Conservation (phyloP, 2,888 invertebrate genomes). For the Physocephala rufipes region DNA sequence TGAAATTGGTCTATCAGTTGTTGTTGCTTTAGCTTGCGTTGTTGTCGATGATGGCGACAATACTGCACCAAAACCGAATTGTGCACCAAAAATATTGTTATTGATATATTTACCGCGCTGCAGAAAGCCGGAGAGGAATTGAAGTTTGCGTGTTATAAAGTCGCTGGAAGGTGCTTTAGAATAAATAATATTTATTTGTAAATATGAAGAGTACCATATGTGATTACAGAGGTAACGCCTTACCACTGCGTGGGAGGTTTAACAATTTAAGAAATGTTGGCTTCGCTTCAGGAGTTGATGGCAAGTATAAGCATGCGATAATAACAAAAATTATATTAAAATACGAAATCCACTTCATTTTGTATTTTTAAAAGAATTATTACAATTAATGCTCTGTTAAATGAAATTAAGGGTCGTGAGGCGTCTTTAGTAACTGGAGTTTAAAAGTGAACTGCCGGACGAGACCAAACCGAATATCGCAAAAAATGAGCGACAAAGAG, state of each 20-base stretch:
- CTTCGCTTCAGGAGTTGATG: constrained; percentile 32
- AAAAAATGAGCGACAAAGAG: constrained; percentile 14
- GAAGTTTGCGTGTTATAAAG: constrained; percentile 34
- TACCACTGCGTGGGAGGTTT: constrained; percentile 23
- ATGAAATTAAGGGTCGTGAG: not conserved
- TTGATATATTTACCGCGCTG: not conserved
- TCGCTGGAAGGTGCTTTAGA: constrained; percentile 9
- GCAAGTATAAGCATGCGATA: constrained; percentile 12
- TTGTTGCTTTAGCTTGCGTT: constrained; percentile 21
- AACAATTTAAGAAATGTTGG: constrained; percentile 39
- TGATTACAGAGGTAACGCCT: not conserved
- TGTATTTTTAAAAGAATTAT: too few relatives aligned
- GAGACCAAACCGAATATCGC: not conserved
- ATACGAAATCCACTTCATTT: constrained; percentile 23
- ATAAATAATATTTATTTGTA: not conserved
- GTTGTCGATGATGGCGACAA: constrained; percentile 11
- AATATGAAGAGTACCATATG: not conserved
- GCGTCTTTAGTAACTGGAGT: constrained; percentile 37
- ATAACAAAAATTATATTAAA: constrained; percentile 28
- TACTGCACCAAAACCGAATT: constrained; percentile 9
- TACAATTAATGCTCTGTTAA: not conserved
- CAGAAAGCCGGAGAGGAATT: constrained; percentile 32
- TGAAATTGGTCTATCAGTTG: constrained; percentile 1
- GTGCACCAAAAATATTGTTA: too few relatives aligned
- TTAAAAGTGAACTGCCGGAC: constrained; percentile 38